Conservation (phyloP, 1,140 invertebrate genomes). For the Ceratosolen fusciceps region DNA sequence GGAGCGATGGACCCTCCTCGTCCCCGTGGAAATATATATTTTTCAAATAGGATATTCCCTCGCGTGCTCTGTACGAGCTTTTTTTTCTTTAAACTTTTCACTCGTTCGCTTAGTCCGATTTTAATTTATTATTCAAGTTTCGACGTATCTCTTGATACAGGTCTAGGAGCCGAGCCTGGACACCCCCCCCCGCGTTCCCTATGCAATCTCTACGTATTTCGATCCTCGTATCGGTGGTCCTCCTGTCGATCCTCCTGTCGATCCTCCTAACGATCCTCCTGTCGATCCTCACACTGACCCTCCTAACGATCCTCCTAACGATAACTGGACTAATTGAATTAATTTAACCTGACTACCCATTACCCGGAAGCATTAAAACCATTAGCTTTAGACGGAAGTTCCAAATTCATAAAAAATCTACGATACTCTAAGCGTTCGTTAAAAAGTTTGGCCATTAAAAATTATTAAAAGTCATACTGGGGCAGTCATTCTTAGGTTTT, state of each 20-base stretch:
- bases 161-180: too few species aligned
- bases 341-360: background rate
- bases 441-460: background rate
- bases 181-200: too few species aligned
- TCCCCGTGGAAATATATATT: slow-evolving; percentile 19
- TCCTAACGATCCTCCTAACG: too few species aligned
- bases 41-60: background rate
- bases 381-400: background rate
- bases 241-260: too few species aligned
- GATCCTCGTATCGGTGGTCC: too few species aligned
- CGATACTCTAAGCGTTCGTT: background rate
- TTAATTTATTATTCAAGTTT: slow-evolving; percentile 4
- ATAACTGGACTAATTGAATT: background rate
- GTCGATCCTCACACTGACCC: too few species aligned
- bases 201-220: too few species aligned
- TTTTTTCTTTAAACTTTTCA: slow-evolving; percentile 5
- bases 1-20: background rate
- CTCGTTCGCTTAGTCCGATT: background rate
- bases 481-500: too few species aligned
- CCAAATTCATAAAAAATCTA: background rate
- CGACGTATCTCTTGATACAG: background rate
- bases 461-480: background rate
- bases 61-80: background rate
- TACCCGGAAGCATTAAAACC: background rate
- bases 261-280: too few species aligned